phyloP scores from a whole-genome alignment of 2,888 invertebrate genomes.

The Thera obeliscata region DNA sequence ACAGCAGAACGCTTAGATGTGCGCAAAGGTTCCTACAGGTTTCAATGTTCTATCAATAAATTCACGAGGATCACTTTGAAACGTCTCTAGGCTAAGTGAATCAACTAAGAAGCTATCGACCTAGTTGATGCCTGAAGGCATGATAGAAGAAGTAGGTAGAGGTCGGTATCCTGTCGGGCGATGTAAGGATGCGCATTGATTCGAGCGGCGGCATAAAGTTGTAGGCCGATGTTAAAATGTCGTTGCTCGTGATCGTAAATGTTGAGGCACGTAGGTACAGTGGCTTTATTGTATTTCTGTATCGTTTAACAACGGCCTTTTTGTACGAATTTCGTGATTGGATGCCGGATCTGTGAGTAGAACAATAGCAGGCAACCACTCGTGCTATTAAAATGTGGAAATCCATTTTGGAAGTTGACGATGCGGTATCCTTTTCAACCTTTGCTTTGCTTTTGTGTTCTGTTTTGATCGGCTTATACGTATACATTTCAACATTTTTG shows the following conservation, averaged over 20 bases:
- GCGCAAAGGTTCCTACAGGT: too few relatives aligned
- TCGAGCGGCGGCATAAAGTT: conserved; percentile 42
- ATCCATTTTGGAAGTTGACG: neutral
- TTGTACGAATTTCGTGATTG: conserved; percentile 39
- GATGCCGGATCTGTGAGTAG: conserved; percentile 13
- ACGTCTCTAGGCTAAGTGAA: too few relatives aligned
- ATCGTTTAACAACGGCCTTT: conserved; percentile 43
- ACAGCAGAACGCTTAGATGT: too few relatives aligned
- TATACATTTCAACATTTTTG: too few relatives aligned
- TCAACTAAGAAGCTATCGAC: too few relatives aligned
- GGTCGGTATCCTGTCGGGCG: conserved; percentile 11
- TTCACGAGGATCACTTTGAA: too few relatives aligned
- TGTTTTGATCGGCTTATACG: neutral
- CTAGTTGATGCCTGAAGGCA: too few relatives aligned
- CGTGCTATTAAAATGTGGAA: conserved; percentile 13
- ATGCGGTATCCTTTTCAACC: neutral
- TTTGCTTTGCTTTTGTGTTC: neutral
- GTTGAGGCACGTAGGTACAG: conserved; percentile 41
- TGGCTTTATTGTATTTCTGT: conserved; percentile 43
- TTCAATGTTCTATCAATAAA: too few relatives aligned
- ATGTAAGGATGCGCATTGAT: conserved; percentile 33
- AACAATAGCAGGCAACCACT: conserved; percentile 11
- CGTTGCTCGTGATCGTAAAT: conserved; percentile 44
- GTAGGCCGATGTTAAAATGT: conserved; percentile 44
- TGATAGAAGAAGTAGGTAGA: too few relatives aligned